These are phyloP conservation scores for Octopus bimaculoides DNA, from an alignment of 1,140 invertebrate species.

Conservation along the genomic window DNA sequence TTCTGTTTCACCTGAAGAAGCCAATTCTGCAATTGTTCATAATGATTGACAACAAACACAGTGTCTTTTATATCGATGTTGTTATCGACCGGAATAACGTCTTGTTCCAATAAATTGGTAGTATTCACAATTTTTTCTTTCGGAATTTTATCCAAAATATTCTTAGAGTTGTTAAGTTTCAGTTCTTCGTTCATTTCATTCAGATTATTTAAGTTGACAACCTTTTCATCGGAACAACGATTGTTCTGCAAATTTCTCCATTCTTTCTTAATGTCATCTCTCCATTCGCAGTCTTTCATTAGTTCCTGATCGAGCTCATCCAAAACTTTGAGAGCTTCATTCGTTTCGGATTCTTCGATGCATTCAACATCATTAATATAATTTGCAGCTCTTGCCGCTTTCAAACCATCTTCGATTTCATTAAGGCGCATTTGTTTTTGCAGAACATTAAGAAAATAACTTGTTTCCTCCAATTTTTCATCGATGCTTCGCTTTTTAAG, in stretches of 20 bases:
- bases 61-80: neutral
- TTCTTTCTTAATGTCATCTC: neutral
- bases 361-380: neutral
- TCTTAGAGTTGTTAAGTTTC: neutral
- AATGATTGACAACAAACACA: neutral
- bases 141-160: neutral
- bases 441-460: neutral
- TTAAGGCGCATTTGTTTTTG: neutral
- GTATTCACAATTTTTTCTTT: neutral
- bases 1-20: neutral
- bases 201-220: neutral
- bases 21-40: slow-evolving; percentile 7
- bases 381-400: neutral
- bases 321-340: neutral
- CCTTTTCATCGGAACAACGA: neutral
- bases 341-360: neutral
- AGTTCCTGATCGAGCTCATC: neutral
- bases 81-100: neutral
- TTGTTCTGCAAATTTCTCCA: neutral
- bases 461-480: neutral
- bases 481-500: neutral
- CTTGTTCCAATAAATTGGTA: neutral
- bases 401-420: neutral
- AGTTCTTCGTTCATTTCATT: neutral
- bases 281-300: neutral